These are phyloP conservation scores for Drosophila orena DNA, from an alignment of 1,140 invertebrate genomes.

Conservation along the genomic window DNA sequence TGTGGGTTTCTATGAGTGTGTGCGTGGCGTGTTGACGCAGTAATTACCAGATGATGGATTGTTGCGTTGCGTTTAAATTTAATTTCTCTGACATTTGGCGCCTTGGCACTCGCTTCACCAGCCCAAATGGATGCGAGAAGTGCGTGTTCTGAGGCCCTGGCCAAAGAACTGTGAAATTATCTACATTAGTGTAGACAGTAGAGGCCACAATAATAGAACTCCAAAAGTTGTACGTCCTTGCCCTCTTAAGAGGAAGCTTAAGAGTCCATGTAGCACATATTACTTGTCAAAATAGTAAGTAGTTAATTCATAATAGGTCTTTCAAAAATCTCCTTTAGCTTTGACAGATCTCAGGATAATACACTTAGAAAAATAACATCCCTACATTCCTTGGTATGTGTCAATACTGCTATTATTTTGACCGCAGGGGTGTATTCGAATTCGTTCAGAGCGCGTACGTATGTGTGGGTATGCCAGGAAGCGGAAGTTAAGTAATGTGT, in stretches of 20 bases:
- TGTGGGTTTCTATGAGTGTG: slow-evolving; percentile 13
- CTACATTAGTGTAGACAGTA: slow-evolving; percentile 46
- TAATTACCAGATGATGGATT: slow-evolving; percentile 83
- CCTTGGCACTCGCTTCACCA: slow-evolving; percentile 63
- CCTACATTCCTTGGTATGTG: not conserved
- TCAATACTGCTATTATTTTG: not conserved
- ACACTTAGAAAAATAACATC: too few species aligned
- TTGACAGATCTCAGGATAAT: too few species aligned
- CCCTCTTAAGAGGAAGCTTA: too few species aligned
- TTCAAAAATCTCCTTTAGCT: too few species aligned
- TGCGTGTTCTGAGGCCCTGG: slow-evolving; percentile 59
- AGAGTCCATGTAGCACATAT: too few species aligned
- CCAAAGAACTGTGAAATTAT: slow-evolving; percentile 81
- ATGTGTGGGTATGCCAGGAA: slow-evolving; percentile 62
- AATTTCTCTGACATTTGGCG: slow-evolving; percentile 81
- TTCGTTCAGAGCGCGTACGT: slow-evolving; percentile 19
- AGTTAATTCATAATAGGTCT: too few species aligned
- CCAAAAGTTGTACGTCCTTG: not conserved
- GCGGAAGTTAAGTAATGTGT: slow-evolving; percentile 82
- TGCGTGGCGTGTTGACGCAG: slow-evolving; percentile 79
- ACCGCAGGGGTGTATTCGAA: not conserved
- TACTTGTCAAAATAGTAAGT: too few species aligned
- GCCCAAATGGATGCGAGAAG: slow-evolving; percentile 72
- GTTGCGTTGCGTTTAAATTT: slow-evolving; percentile 83
- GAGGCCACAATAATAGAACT: not conserved